Percentiles rank a stretch among this genome's conserved stretches.
phyloP scores from a whole-genome alignment of 2,113 vertebrate species.

The Hemiscyllium ocellatum region DNA sequence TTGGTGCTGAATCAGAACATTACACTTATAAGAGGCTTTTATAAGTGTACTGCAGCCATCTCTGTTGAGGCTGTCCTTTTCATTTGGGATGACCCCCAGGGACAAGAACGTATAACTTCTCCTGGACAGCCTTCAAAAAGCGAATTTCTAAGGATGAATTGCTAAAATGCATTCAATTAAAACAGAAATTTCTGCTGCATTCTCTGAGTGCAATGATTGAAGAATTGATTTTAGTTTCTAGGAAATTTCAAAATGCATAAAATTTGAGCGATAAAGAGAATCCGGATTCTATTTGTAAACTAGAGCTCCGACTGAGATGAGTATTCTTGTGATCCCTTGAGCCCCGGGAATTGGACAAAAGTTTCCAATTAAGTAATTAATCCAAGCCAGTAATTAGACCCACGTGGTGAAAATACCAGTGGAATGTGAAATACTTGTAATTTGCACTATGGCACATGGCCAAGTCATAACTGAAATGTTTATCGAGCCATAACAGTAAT shows the following conservation, averaged over 20 bases:
- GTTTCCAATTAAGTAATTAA: conserved; percentile 34
- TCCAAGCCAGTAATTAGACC: conserved; percentile 17
- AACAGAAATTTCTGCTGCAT: neutral
- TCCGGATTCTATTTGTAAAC: neutral
- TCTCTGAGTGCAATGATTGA: neutral
- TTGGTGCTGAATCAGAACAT: neutral
- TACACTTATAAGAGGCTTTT: neutral
- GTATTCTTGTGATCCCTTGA: neutral
- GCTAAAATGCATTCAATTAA: neutral
- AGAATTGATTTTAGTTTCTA: neutral
- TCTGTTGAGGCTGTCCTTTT: no score
- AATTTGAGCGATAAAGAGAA: neutral
- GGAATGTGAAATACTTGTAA: neutral
- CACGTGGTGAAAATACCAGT: conserved; percentile 11
- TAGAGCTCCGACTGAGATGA: neutral
- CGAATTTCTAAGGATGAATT: no score
- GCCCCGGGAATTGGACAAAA: neutral
- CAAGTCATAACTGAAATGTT: conserved; percentile 12
- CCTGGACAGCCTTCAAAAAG: no score
- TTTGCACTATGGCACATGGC: neutral
- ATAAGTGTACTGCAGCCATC: no score
- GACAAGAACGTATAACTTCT: no score
- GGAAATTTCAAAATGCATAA: neutral
- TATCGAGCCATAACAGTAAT: neutral
- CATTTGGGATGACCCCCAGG: no score